Evolutionary conservation across 2,888 invertebrate genomes (phyloP).

Genomic region (Amaurobius ferox): DNA sequence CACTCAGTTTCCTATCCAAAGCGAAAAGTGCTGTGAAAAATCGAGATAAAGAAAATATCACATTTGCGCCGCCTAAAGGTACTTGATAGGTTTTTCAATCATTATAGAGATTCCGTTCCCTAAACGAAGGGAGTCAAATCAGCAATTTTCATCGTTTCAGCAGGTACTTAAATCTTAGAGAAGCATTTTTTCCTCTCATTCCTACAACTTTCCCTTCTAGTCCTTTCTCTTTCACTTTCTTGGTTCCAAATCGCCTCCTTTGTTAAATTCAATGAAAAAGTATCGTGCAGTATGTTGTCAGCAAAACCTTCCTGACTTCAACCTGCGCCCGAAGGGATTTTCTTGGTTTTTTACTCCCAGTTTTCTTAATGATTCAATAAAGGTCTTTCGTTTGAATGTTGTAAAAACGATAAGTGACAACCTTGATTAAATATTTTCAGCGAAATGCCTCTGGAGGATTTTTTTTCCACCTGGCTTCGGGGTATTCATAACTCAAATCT

Average conservation of each 20-base stretch:
- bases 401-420: constrained; percentile 64
- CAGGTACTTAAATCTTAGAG: constrained; percentile 36
- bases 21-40: constrained; percentile 8
- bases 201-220: constrained; percentile 2
- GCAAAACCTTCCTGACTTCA: constrained; percentile 36
- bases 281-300: constrained; percentile 53
- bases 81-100: constrained; percentile 45
- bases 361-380: constrained; percentile 62
- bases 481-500: constrained; percentile 38
- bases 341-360: constrained; percentile 27
- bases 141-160: constrained; percentile 51
- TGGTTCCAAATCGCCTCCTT: constrained; percentile 38
- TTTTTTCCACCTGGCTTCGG: constrained; percentile 11
- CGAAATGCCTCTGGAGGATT: constrained; percentile 45
- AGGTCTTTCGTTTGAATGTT: constrained; percentile 45
- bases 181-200: constrained; percentile 25
- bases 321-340: constrained; percentile 30
- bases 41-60: not conserved
- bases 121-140: constrained; percentile 30
- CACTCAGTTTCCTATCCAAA: constrained; percentile 27
- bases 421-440: constrained; percentile 64
- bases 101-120: constrained; percentile 21
- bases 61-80: constrained; percentile 22
- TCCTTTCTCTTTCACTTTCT: constrained; percentile 21
- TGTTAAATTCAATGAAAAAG: constrained; percentile 46